Evolutionary conservation across 1,140 invertebrate genomes (phyloP).

Genomic region (Pentalonia nigronervosa): DNA sequence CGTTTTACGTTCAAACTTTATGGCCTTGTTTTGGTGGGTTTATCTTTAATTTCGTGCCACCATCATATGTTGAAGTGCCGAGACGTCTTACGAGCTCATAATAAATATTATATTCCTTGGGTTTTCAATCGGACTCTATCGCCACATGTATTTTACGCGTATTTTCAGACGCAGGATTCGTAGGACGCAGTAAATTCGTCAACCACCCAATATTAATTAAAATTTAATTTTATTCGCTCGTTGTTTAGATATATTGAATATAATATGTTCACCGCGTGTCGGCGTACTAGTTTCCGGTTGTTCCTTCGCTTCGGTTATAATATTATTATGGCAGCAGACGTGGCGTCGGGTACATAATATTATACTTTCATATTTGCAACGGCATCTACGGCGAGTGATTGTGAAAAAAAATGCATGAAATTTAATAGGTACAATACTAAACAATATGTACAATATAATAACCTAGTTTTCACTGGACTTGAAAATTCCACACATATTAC

Average conservation of each 20-base stretch:
- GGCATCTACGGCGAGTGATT: slow-evolving; percentile 5
- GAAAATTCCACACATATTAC: slow-evolving; percentile 16
- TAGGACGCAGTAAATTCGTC: neutral
- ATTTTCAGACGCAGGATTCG: neutral
- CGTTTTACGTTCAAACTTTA: neutral
- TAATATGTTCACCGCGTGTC: neutral
- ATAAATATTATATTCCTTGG: neutral
- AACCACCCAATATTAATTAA: neutral
- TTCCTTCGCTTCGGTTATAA: neutral
- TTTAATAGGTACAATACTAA: slow-evolving; percentile 30
- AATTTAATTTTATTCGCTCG: neutral
- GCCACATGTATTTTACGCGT: neutral
- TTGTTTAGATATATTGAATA: neutral
- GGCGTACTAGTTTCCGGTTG: slow-evolving; percentile 42
- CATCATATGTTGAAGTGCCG: neutral
- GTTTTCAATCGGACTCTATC: neutral
- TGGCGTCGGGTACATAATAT: neutral
- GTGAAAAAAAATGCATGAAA: slow-evolving; percentile 29
- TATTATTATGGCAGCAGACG: neutral
- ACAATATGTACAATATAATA: slow-evolving; percentile 3
- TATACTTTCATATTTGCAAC: slow-evolving; percentile 38
- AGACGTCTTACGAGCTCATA: neutral
- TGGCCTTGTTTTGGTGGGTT: neutral
- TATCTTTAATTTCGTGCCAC: neutral
- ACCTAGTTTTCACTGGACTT: slow-evolving; percentile 41